phyloP scores from a whole-genome alignment of 2,888 invertebrate genomes.

The Boloria selene region DNA sequence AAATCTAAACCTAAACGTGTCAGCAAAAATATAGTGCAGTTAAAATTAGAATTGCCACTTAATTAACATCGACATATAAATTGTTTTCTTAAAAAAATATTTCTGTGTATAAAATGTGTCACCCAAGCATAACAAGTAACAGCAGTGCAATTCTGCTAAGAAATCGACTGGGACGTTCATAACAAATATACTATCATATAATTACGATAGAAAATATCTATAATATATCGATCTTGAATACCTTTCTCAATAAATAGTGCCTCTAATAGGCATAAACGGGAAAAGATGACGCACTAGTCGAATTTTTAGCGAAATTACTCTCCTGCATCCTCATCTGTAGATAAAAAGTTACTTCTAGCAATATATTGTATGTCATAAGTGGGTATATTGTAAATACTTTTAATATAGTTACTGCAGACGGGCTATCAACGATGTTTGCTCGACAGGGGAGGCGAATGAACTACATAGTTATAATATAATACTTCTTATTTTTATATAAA shows the following conservation, averaged over 20 bases:
- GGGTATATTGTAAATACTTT: slow-evolving; percentile 80
- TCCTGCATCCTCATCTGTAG: slow-evolving; percentile 68
- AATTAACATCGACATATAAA: slow-evolving; percentile 79
- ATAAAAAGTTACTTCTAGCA: slow-evolving; percentile 75
- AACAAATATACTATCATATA: slow-evolving; percentile 27
- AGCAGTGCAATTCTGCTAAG: slow-evolving; percentile 58
- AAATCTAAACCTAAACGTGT: slow-evolving; percentile 77
- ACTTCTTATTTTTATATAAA: slow-evolving; percentile 69
- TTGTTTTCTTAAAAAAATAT: slow-evolving; percentile 79
- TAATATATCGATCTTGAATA: slow-evolving; percentile 24
- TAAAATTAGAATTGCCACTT: slow-evolving; percentile 79
- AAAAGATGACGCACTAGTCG: slow-evolving; percentile 28
- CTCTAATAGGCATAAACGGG: slow-evolving; percentile 22
- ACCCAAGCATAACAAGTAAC: slow-evolving; percentile 74
- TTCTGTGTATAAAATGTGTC: slow-evolving; percentile 81
- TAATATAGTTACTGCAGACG: slow-evolving; percentile 73
- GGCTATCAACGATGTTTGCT: slow-evolving; percentile 68
- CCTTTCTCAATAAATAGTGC: slow-evolving; percentile 29
- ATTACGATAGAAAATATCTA: slow-evolving; percentile 25
- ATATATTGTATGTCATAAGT: slow-evolving; percentile 74
- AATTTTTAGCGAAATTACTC: slow-evolving; percentile 56
- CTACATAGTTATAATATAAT: slow-evolving; percentile 65
- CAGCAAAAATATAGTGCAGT: slow-evolving; percentile 81
- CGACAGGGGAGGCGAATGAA: slow-evolving; percentile 61
- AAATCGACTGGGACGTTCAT: slow-evolving; percentile 36